Conservation (phyloP, 2,113 vertebrate genomes). For the Notothenia rossii region DNA sequence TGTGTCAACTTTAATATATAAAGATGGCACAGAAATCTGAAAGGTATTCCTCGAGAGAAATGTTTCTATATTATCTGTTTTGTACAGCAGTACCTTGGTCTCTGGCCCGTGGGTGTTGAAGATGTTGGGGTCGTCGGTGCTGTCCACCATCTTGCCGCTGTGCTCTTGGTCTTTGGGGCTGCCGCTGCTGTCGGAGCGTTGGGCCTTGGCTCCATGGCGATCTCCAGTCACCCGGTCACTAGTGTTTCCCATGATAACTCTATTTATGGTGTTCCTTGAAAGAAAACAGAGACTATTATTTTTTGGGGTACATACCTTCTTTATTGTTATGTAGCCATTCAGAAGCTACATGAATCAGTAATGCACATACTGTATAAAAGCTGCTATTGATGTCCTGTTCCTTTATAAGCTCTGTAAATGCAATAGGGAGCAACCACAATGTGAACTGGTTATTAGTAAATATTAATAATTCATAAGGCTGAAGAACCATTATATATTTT, state of each 20-base stretch:
- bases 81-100: slow-evolving; percentile 85
- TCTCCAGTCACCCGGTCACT: slow-evolving; percentile 91
- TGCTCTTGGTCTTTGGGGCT: slow-evolving; percentile 90
- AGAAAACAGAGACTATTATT: not conserved
- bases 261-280: slow-evolving; percentile 2
- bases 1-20: not conserved
- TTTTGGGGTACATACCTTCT: not conserved
- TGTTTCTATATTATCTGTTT: not conserved
- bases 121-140: slow-evolving; percentile 94
- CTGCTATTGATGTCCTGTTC: not conserved
- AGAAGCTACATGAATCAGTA: not conserved
- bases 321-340: not conserved
- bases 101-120: slow-evolving; percentile 91
- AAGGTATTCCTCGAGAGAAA: not conserved
- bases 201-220: slow-evolving; percentile 90
- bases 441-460: not conserved
- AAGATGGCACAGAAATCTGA: not conserved
- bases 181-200: slow-evolving; percentile 87
- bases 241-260: slow-evolving; percentile 92
- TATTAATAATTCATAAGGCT: not conserved
- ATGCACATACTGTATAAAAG: not conserved
- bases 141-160: slow-evolving; percentile 94
- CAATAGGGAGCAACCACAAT: not conserved
- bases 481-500: not conserved
- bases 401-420: not conserved